Base-by-base conservation (phyloP, 2,113 vertebrate species). In the Nymphicus hollandicus region DNA sequence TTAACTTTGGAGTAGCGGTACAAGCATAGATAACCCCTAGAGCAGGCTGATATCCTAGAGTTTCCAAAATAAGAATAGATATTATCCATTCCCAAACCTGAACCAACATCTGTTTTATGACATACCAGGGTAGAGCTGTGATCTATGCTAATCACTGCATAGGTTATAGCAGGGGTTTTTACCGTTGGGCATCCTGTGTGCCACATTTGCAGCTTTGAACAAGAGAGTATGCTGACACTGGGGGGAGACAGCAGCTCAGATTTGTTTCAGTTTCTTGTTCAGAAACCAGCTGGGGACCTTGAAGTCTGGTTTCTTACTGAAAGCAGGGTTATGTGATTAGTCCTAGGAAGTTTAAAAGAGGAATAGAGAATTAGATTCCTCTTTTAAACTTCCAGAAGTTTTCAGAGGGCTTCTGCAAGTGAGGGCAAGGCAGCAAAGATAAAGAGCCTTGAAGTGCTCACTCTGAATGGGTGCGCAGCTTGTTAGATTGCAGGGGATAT, bases 191-290 rank as follows among this genome's bases (percentile, higher is more conserved):
- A 33, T 41, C 4, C 4, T 11, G 1, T 4, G n/a, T 79, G 70
- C 39, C 1, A 2, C 49, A 24, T 18, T 74, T 53, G 28, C 17
- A 74, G 6, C 24, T 50, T 3, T 8, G 47, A 46, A 63, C 27
- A 50, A 71, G 50, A 17, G 63, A 83, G n/a, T 25, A 39, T 86
- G 64, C 74, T 53, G 93, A 91, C 95, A 79, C 96, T 89, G 89
- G 96, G 92, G 96, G 95, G 95, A 93, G 95, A 95, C 91, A 95
- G 56, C 86, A 56, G 91, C 95, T 96, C 89, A 79, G 52, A 60
- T 93, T 96, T 93, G 18, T 71, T 88, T 71, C 56, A 2, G n/a
- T 35, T 92, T 49, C 60, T 37, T 46, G 4, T 78, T 64, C 73
- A 71, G 35, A 43, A 84, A 58, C 10, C 17, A 29, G 22, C 16